A percentile compares a stretch with the other conserved stretches of the same genome.
These are phyloP conservation scores for Furnarius figulus DNA, from an alignment of 2,113 vertebrate genomes.

Conservation along the genomic window DNA sequence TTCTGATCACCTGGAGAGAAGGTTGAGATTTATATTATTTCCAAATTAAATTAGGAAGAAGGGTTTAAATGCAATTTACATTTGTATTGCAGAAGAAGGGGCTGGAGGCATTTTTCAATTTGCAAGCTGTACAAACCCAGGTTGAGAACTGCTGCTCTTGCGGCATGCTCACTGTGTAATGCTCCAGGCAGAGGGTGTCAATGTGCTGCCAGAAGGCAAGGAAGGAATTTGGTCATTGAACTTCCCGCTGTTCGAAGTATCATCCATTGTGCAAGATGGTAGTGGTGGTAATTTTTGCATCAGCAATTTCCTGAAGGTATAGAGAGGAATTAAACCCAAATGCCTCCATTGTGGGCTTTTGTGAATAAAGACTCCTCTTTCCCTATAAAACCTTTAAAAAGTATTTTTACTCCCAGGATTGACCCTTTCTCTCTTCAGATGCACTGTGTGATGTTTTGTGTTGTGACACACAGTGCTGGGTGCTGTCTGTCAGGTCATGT, in stretches of 20 bases:
- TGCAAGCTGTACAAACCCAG: fast-evolving
- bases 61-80: not conserved
- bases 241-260: not conserved
- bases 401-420: not conserved
- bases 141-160: not conserved
- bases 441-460: not conserved
- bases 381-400: not conserved
- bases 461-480: fast-evolving
- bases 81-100: not conserved
- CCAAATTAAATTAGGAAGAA: constrained; percentile 2
- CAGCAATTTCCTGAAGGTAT: not conserved
- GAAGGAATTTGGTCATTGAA: not conserved
- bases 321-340: not conserved
- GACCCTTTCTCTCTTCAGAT: not conserved
- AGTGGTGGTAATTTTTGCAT: not conserved
- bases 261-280: not conserved
- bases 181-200: not conserved
- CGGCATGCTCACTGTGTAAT: fast-evolving
- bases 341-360: not conserved
- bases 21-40: not conserved
- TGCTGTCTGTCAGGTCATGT: constrained; percentile 45
- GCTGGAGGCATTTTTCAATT: not conserved
- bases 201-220: not conserved
- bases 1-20: not conserved
- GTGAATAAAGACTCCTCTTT: not conserved